These are phyloP conservation scores for Notocelia uddmanniana DNA, from an alignment of 2,888 invertebrate species.

Conservation along the genomic window DNA sequence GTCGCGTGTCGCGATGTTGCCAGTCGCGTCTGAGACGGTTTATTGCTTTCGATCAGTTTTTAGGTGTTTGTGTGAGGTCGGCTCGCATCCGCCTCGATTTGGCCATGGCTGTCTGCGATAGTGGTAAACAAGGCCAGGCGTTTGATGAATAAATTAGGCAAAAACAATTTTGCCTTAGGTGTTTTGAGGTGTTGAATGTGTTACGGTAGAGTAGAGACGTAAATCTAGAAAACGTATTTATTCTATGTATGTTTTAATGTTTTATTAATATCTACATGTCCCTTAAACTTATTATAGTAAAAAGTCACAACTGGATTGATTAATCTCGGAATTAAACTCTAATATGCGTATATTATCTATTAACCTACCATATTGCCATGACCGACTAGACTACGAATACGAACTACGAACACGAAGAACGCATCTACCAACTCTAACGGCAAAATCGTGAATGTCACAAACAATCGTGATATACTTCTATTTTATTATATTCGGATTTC, in stretches of 20 bases:
- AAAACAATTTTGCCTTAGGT: not conserved
- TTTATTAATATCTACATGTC: too few relatives aligned
- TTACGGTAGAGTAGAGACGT: too few relatives aligned
- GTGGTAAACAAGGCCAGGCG: constrained; percentile 9
- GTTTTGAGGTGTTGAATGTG: too few relatives aligned
- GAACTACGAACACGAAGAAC: not conserved
- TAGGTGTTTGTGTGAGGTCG: constrained; percentile 81
- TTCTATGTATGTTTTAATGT: too few relatives aligned
- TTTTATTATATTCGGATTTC: constrained; percentile 18
- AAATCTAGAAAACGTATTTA: too few relatives aligned
- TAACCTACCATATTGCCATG: not conserved
- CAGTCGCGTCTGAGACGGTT: constrained; percentile 75
- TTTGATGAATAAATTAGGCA: not conserved
- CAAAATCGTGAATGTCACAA: constrained; percentile 51
- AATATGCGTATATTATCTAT: too few relatives aligned
- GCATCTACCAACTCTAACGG: not conserved
- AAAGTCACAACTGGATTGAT: too few relatives aligned
- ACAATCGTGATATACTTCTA: constrained; percentile 44
- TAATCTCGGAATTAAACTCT: too few relatives aligned
- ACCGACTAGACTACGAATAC: not conserved
- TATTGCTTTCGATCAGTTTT: constrained; percentile 80
- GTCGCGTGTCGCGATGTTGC: constrained; percentile 57
- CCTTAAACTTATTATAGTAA: too few relatives aligned
- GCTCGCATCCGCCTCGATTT: constrained; percentile 74
- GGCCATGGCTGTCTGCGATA: constrained; percentile 53